Evolutionary conservation across 2,797 vertebrate genomes (phyloP).

Genomic region (Kryptopterus vitreolus): DNA sequence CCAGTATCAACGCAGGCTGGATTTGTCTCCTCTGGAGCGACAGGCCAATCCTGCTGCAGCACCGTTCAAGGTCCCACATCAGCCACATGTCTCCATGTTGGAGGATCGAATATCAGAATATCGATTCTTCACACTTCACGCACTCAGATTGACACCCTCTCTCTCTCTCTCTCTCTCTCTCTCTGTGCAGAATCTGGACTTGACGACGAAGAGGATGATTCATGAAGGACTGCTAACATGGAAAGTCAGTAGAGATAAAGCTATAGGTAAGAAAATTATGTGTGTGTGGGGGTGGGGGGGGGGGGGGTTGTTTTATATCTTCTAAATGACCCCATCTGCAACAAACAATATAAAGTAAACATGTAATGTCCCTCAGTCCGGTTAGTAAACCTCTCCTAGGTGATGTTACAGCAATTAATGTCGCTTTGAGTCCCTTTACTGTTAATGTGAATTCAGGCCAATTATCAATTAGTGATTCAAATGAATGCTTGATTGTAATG

Average conservation of each 20-base stretch:
- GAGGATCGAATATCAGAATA: background rate
- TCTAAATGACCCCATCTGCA: background rate
- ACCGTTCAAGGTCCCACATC: constrained; percentile 80
- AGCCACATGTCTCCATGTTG: background rate
- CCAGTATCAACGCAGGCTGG: constrained; percentile 88
- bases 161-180: background rate
- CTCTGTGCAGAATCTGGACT: constrained; percentile 81
- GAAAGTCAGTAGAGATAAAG: constrained; percentile 91
- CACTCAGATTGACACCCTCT: background rate
- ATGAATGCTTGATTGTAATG: background rate
- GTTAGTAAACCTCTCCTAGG: background rate
- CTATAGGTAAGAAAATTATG: constrained; percentile 80
- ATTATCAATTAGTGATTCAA: background rate
- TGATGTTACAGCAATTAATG: background rate
- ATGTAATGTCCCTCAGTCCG: too few relatives aligned
- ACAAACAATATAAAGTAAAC: background rate
- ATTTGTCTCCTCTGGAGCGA: constrained; percentile 76
- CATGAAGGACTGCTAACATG: constrained; percentile 89
- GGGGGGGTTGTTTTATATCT: background rate
- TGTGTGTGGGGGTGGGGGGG: too few relatives aligned
- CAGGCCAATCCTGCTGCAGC: constrained; percentile 77
- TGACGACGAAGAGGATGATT: constrained; percentile 86
- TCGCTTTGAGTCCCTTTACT: background rate
- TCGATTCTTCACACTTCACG: background rate
- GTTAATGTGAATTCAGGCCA: background rate